phyloP scores from a whole-genome alignment of 2,113 vertebrate genomes.

The Sakesphorus luctuosus region DNA sequence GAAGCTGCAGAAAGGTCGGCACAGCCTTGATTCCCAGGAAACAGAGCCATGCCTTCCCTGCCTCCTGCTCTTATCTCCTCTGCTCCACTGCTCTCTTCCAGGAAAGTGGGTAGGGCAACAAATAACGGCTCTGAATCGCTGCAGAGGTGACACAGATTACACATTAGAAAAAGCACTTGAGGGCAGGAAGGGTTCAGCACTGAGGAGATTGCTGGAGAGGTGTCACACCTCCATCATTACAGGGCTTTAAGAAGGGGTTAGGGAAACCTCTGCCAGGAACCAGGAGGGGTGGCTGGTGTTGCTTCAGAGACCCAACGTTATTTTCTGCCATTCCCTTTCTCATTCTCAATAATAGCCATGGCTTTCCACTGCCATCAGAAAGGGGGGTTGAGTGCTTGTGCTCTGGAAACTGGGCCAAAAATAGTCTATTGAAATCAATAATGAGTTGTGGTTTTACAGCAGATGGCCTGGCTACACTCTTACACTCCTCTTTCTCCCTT shows the following conservation, averaged over 20 bases:
- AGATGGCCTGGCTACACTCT: background rate
- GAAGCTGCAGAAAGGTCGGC: background rate
- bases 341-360: background rate
- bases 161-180: background rate
- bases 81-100: conserved; percentile 9
- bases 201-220: background rate
- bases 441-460: background rate
- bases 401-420: background rate
- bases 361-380: background rate
- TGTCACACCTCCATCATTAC: conserved; percentile 2
- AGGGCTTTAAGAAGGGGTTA: background rate
- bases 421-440: background rate
- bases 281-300: background rate
- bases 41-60: background rate
- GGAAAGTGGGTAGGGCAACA: conserved; percentile 16
- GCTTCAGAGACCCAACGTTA: background rate
- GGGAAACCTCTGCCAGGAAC: conserved; percentile 13
- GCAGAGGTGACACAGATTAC: conserved; percentile 17
- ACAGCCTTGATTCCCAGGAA: background rate
- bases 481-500: background rate
- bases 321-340: background rate
- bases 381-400: background rate
- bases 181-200: conserved; percentile 10
- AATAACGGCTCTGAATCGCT: conserved; percentile 28
- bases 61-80: background rate